Evolutionary conservation across 2,888 invertebrate genomes (phyloP).

Genomic region (Ectobius pallidus): DNA sequence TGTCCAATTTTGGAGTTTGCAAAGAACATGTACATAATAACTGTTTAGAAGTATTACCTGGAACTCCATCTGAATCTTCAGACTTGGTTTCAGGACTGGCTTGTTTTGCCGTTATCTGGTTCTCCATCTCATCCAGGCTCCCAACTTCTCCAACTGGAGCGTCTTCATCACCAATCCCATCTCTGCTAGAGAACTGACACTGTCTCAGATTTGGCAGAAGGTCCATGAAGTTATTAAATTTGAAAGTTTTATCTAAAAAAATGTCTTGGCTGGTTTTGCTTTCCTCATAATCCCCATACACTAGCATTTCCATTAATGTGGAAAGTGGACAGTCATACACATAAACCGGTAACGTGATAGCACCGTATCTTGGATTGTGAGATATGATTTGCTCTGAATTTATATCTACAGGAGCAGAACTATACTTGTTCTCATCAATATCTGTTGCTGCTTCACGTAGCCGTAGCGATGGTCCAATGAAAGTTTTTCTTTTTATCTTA

Average conservation of each 20-base stretch:
- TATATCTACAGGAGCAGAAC: not conserved
- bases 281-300: constrained; percentile 55
- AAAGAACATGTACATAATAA: too few species aligned
- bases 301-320: constrained; percentile 62
- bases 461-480: constrained; percentile 8
- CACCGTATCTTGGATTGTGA: constrained; percentile 48
- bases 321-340: constrained; percentile 71
- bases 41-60: constrained; percentile 40
- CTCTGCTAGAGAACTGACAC: not conserved
- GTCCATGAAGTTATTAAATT: constrained; percentile 49
- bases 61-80: constrained; percentile 56
- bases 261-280: constrained; percentile 53
- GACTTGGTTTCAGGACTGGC: constrained; percentile 58
- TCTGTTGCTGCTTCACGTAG: constrained; percentile 33
- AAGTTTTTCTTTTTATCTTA: constrained; percentile 36
- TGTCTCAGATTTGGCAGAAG: not conserved
- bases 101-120: constrained; percentile 47
- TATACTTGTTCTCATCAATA: constrained; percentile 45
- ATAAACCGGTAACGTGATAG: constrained; percentile 64
- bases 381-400: not conserved
- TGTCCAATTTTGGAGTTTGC: too few species aligned
- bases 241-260: constrained; percentile 61
- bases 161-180: not conserved
- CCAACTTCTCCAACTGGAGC: not conserved
- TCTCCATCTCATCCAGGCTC: not conserved